Evolutionary conservation across 2,888 invertebrate species (phyloP), one percentile per base, ranked within the genome.

Genomic region (Saturnia japonica): DNA sequence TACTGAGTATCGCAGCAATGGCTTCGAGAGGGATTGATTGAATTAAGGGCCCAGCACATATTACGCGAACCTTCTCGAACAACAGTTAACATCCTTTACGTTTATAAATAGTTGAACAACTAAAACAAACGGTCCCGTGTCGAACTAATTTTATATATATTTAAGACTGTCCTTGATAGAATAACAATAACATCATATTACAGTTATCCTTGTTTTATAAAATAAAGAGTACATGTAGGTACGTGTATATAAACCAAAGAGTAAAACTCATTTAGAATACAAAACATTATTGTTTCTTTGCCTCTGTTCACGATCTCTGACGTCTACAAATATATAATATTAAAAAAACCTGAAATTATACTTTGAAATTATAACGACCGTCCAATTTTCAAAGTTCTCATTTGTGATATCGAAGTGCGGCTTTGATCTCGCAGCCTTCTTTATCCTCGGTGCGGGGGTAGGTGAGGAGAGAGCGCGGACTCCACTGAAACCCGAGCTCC

Each of bases 331-430:
- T 76, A 79, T 71, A 77, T 76, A 81, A n/a, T n/a, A n/a, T n/a
- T n/a, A n/a, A 80, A 74, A 75, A 75, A 75, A 74, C 80, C 79
- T 83, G 84, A 86, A 84, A 89, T 86, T 82, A 85, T 85, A 81
- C 86, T 82, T 85, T 82, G 83, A 81, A 82, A 70, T 88, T 84
- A 87, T 88, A 88, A 87, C 82, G 84, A 82, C 34, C 83, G 78
- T 90, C 86, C 89, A 88, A 88, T 90, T 86, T 83, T 81, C 86
- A 88, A 87, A 88, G 88, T 34, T 34, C 62, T 60, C 57, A 45
- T 64, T 64, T 64, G 57, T 40, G 64, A 64, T 64, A 64, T 64
- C 64, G 34, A 64, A 64, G 40, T 64, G 64, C 64, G n/a, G 64
- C 68, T 54, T 68, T 68, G 68, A 68, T 51, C 34, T 68, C 54